Base-by-base conservation (phyloP, 2,888 invertebrate species). In the Aricia artaxerxes region DNA sequence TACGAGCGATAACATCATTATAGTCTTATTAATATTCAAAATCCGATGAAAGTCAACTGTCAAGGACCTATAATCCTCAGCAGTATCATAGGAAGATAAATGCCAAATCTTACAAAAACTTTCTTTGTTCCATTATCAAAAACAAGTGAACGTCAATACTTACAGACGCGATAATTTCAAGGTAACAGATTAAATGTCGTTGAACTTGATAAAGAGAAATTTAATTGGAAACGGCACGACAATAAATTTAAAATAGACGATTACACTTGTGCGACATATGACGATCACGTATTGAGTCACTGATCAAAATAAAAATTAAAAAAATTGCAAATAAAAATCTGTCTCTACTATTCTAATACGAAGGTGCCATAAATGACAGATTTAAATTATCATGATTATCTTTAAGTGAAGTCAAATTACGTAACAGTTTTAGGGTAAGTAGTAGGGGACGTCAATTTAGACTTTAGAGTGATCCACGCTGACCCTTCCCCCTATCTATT, bases 171-270 rank as follows among this genome's bases (percentile, higher is more conserved):
- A 92, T 90, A 90, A 89, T 83, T 88, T 88, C 93, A 94, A 93
- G 93, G 93, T 85, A 85, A 92, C 86, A 85, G 92, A 93, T 93
- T 90, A 92, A 87, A 84, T 86, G 92, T 91, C 90, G 88, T 85
- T 90, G 91, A 93, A 92, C 93, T 90, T 90, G 89, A 90, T 90
- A 90, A 89, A 87, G 85, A 86, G 83, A 87, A 88, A 87, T 87
- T 87, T 81, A 83, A 85, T 84, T 83, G 79, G 80, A 83, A 80
- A 78, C 31, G 76, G 61, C 78, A 80, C 73, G 81, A 79, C 35
- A 31, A 9, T 76, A 76, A 31, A 76, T 57, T 76, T 35, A 31
- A 69, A 76, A 76, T 57, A 53, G 40, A 9, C 40, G 73, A 73
- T 44, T 73, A 73, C 73, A 73, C 7, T 73, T 44, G 16, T 24